These are phyloP conservation scores for Anaspis maculata DNA, from an alignment of 2,888 invertebrate genomes.

Conservation along the genomic window DNA sequence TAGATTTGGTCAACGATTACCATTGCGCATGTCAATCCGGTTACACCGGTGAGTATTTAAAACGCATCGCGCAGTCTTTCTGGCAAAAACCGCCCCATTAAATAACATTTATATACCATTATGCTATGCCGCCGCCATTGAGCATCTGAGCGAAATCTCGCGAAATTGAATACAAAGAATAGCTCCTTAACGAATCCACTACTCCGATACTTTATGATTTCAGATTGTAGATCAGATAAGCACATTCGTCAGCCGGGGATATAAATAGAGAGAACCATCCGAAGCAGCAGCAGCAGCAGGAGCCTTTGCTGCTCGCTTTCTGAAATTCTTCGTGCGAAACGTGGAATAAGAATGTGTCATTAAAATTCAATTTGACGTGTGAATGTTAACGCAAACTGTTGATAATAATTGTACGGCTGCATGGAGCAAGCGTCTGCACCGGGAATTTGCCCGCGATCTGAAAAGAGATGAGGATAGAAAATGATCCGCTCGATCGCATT, in stretches of 20 bases:
- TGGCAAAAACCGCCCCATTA: conserved; percentile 1
- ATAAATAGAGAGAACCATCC: not conserved
- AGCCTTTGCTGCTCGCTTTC: not conserved
- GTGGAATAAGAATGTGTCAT: conserved; percentile 37
- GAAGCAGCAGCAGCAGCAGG: not conserved
- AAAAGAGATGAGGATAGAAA: not conserved
- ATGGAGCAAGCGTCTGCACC: not conserved
- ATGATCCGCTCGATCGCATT: conserved; percentile 7
- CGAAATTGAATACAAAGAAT: conserved; percentile 2
- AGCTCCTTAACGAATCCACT: conserved; percentile 9
- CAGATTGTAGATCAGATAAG: conserved; percentile 10
- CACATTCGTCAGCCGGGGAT: conserved; percentile 5
- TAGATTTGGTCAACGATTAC: conserved; percentile 86
- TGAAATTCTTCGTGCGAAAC: conserved; percentile 27
- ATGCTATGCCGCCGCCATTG: too few relatives aligned
- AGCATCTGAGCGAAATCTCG: not conserved
- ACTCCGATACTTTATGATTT: conserved; percentile 11
- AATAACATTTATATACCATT: too few relatives aligned
- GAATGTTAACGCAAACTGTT: conserved; percentile 24
- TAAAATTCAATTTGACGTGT: conserved; percentile 33
- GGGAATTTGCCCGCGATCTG: too few relatives aligned
- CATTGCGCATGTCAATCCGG: conserved; percentile 86
- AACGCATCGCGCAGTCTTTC: not conserved
- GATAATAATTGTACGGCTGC: conserved; percentile 4
- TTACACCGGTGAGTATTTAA: conserved; percentile 54